Evolutionary conservation across 1,140 invertebrate genomes (phyloP).

Genomic region (Chlorops oryzae): DNA sequence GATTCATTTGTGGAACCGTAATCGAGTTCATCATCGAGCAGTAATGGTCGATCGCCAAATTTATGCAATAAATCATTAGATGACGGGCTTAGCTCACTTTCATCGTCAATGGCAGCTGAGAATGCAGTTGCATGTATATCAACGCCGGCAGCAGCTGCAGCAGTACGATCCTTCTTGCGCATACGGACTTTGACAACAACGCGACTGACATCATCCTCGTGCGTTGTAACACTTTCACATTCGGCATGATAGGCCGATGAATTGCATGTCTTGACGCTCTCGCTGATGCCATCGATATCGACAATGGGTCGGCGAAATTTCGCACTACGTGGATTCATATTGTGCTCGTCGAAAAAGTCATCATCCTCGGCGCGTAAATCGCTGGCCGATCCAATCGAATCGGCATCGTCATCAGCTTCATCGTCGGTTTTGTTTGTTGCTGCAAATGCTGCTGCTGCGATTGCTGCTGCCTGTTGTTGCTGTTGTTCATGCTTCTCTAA

Average conservation of each 20-base stretch:
- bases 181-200: slow-evolving; percentile 46
- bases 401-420: slow-evolving; percentile 51
- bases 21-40: slow-evolving; percentile 73
- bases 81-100: slow-evolving; percentile 39
- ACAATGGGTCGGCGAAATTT: slow-evolving; percentile 30
- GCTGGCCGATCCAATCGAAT: slow-evolving; percentile 69
- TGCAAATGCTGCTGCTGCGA: slow-evolving; percentile 23
- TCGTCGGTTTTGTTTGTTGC: slow-evolving; percentile 36
- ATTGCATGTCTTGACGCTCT: slow-evolving; percentile 61
- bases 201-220: slow-evolving; percentile 55
- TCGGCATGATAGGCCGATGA: slow-evolving; percentile 67
- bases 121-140: neutral
- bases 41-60: slow-evolving; percentile 69
- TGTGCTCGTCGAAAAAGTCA: slow-evolving; percentile 51
- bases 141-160: slow-evolving; percentile 16
- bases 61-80: slow-evolving; percentile 58
- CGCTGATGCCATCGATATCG: slow-evolving; percentile 59
- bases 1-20: slow-evolving; percentile 54
- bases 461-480: slow-evolving; percentile 30
- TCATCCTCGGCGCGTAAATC: slow-evolving; percentile 62
- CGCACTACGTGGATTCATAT: slow-evolving; percentile 28
- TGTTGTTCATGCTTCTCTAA: slow-evolving; percentile 20
- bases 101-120: slow-evolving; percentile 15
- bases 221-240: slow-evolving; percentile 62
- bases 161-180: slow-evolving; percentile 41